These are phyloP conservation scores for Tapera naevia DNA, from an alignment of 2,797 vertebrate species.

Conservation along the genomic window DNA sequence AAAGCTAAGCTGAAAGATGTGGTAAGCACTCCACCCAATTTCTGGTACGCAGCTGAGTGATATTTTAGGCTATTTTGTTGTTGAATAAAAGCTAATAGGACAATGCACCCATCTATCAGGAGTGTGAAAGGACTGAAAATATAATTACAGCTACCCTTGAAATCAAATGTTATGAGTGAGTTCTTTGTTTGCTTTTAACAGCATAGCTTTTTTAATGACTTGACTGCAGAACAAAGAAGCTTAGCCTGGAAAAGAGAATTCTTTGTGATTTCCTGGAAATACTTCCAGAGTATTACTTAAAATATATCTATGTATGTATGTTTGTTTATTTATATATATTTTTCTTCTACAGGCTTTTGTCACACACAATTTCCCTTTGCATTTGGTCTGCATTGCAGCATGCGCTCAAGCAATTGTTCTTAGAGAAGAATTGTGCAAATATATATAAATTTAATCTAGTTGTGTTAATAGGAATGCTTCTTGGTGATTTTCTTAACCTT, in stretches of 20 bases:
- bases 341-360: background rate
- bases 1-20: constrained; percentile 29
- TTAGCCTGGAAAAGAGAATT: background rate
- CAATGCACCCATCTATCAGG: background rate
- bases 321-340: background rate
- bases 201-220: background rate
- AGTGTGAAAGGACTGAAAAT: background rate
- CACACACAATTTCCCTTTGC: background rate
- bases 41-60: constrained; percentile 6
- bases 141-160: background rate
- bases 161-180: background rate
- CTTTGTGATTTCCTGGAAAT: background rate
- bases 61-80: constrained; percentile 11
- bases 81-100: constrained; percentile 9
- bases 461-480: background rate
- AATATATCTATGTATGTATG: background rate
- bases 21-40: background rate
- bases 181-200: constrained; percentile 1
- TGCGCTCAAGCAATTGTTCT: background rate
- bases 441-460: background rate
- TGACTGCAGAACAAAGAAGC: background rate
- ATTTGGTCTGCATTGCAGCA: constrained; percentile 2
- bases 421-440: background rate
- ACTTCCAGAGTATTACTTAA: background rate
- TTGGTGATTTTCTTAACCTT: background rate